Conservation (phyloP, 2,888 invertebrate species). For the Frankliniella fusca region DNA sequence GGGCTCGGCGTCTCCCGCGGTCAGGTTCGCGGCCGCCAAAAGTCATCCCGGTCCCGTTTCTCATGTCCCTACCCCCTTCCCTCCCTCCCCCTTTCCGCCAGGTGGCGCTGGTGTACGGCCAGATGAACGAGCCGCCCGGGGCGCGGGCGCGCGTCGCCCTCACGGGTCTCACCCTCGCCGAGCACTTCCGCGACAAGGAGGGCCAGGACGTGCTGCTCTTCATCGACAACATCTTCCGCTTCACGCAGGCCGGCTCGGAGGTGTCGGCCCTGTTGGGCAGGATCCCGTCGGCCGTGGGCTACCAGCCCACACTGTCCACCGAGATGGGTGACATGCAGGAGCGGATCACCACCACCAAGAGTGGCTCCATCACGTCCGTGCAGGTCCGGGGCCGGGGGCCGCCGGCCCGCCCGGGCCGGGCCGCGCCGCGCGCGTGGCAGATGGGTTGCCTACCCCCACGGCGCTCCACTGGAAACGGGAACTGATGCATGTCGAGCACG, state of each 20-base stretch:
- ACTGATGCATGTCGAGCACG: no score
- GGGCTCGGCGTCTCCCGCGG: no score
- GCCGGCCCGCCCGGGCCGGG: no score
- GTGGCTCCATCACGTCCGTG: slow-evolving; percentile 90
- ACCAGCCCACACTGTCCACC: slow-evolving; percentile 90
- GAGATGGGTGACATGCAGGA: slow-evolving; percentile 98
- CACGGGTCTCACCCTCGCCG: slow-evolving; percentile 86
- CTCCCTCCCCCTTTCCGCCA: no score
- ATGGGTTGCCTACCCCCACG: no score
- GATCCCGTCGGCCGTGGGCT: slow-evolving; percentile 92
- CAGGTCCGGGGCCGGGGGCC: slow-evolving; percentile 48
- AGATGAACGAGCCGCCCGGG: slow-evolving; percentile 95
- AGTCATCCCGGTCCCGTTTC: no score
- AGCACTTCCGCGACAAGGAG: slow-evolving; percentile 90
- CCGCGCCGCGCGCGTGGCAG: no score
- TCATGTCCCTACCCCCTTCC: no score
- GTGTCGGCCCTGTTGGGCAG: slow-evolving; percentile 81
- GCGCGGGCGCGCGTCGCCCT: slow-evolving; percentile 88
- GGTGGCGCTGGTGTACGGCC: slow-evolving; percentile 84
- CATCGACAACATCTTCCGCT: slow-evolving; percentile 93
- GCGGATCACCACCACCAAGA: slow-evolving; percentile 88
- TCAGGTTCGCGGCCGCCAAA: no score
- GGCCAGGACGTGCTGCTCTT: slow-evolving; percentile 91
- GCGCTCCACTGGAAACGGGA: no score
- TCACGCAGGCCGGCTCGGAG: slow-evolving; percentile 86